Conservation (phyloP, 2,888 invertebrate genomes). For the Stenchaetothrips biformis region DNA sequence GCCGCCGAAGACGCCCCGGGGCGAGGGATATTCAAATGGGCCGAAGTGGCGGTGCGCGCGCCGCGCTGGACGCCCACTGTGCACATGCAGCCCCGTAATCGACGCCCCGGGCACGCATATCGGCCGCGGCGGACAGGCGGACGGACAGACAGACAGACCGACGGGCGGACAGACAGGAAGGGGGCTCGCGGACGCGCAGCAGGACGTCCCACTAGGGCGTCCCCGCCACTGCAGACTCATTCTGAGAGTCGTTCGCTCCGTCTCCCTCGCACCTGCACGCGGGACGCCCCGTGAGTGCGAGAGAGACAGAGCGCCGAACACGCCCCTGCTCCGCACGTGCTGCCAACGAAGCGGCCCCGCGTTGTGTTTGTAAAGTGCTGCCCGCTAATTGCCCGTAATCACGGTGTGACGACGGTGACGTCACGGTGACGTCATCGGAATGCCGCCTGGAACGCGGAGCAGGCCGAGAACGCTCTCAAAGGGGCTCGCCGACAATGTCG, state of each 20-base stretch:
- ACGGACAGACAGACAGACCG: too few relatives aligned
- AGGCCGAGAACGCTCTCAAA: too few relatives aligned
- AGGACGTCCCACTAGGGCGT: too few relatives aligned
- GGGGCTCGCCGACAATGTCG: too few relatives aligned
- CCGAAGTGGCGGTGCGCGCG: not conserved
- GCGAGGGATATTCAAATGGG: not conserved
- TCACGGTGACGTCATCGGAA: too few relatives aligned
- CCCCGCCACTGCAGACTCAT: too few relatives aligned
- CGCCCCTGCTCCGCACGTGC: not conserved
- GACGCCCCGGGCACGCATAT: not conserved
- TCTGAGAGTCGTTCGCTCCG: too few relatives aligned
- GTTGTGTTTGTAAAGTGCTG: not conserved
- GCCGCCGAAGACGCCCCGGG: not conserved
- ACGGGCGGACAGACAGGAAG: not conserved
- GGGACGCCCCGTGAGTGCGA: too few relatives aligned
- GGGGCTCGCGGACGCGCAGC: not conserved
- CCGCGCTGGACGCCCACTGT: not conserved
- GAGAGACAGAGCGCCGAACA: too few relatives aligned
- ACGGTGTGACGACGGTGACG: too few relatives aligned
- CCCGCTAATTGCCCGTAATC: not conserved
- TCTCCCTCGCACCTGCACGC: too few relatives aligned
- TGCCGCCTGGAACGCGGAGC: too few relatives aligned
- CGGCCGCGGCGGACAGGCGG: not conserved
- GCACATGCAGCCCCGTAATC: not conserved
- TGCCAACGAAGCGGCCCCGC: not conserved